phyloP scores from a whole-genome alignment of 2,797 vertebrate species.

The Zalophus californianus region DNA sequence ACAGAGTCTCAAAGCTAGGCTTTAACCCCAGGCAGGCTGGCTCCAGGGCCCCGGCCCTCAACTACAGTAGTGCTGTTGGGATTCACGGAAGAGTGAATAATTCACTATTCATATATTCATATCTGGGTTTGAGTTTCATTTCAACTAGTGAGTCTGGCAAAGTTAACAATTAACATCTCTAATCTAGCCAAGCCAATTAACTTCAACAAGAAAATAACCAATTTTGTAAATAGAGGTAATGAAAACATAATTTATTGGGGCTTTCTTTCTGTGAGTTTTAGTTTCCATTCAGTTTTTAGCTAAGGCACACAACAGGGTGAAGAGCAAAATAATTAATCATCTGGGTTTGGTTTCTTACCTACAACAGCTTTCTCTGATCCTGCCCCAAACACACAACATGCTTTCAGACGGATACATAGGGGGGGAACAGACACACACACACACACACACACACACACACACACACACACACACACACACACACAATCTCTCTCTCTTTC shows the following conservation, averaged over 20 bases:
- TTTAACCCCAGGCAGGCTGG: neutral
- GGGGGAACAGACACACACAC: too few relatives aligned
- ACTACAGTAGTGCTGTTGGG: neutral
- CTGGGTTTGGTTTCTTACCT: constrained; percentile 6
- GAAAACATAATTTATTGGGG: neutral
- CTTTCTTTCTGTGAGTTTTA: neutral
- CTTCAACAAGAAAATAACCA: neutral
- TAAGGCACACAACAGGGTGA: neutral
- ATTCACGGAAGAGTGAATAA: neutral
- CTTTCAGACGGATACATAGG: neutral
- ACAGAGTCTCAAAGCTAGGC: neutral
- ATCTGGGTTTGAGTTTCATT: constrained; percentile 36
- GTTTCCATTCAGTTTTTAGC: neutral
- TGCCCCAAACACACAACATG: neutral
- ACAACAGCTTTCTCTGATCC: neutral
- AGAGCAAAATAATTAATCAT: neutral
- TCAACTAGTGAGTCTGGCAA: neutral
- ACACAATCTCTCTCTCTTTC: too few relatives aligned
- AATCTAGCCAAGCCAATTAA: neutral
- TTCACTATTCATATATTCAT: neutral
- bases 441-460: too few relatives aligned
- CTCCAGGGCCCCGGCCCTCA: too few relatives aligned
- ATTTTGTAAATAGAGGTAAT: constrained; percentile 23
- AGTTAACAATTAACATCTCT: neutral
- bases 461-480: neutral